phyloP scores from a whole-genome alignment of 2,888 invertebrate genomes.

The Trichogramma dendrolimi region DNA sequence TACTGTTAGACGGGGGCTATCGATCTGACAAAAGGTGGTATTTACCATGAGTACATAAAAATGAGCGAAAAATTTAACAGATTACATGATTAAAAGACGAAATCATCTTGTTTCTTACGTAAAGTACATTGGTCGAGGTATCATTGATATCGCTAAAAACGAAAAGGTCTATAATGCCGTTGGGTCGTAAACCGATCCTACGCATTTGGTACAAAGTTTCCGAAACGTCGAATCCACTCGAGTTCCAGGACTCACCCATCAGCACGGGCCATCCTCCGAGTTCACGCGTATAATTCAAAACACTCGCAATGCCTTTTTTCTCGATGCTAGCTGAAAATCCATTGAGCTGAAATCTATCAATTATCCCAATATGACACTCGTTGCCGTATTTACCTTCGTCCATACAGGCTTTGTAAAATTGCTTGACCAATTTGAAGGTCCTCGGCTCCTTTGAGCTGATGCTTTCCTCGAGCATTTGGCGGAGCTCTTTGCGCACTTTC shows the following conservation, averaged over 20 bases:
- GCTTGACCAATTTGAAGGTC: background rate
- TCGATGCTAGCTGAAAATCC: background rate
- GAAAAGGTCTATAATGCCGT: background rate
- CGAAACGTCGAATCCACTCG: background rate
- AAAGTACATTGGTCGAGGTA: background rate
- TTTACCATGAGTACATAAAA: no score
- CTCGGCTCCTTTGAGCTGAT: background rate
- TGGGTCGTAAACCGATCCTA: background rate
- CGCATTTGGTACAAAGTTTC: background rate
- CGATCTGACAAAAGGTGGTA: no score
- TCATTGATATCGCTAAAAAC: background rate
- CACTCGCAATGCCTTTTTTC: background rate
- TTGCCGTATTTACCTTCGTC: background rate
- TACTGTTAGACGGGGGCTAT: no score
- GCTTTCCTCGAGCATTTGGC: background rate
- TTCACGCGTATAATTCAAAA: background rate
- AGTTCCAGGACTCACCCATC: constrained; percentile 12
- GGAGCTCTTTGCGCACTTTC: background rate
- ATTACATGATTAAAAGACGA: no score
- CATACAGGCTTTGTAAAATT: background rate
- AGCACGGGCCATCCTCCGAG: constrained; percentile 15
- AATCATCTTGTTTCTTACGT: background rate
- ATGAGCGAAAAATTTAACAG: no score
- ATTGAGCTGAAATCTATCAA: background rate
- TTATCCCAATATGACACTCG: background rate